Evolutionary conservation across 2,113 vertebrate genomes (phyloP).

Genomic region (Atractosteus spatula): DNA sequence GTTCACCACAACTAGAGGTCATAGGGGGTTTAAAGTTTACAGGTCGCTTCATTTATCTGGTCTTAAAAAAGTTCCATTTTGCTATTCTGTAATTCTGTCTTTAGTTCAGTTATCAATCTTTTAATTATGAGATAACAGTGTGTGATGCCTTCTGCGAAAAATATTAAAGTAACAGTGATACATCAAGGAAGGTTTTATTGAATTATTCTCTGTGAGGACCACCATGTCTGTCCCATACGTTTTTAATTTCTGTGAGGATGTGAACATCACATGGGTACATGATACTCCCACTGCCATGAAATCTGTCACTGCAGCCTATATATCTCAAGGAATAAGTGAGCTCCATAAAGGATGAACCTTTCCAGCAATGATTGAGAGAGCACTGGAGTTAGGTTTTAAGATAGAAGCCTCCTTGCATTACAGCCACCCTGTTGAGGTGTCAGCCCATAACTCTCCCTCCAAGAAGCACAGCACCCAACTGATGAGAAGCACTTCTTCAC

Average conservation of each 20-base stretch:
- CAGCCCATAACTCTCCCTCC: slow-evolving; percentile 43
- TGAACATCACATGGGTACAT: slow-evolving; percentile 73
- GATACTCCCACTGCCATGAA: slow-evolving; percentile 72
- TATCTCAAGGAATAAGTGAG: slow-evolving; percentile 49
- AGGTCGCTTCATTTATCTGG: slow-evolving; percentile 85
- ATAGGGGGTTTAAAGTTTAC: slow-evolving; percentile 81
- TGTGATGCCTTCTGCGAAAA: slow-evolving; percentile 63
- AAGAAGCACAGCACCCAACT: slow-evolving; percentile 31
- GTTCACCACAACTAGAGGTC: slow-evolving; percentile 88
- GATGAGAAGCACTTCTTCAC: slow-evolving; percentile 47
- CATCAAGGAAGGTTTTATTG: slow-evolving; percentile 64
- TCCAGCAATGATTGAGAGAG: slow-evolving; percentile 48
- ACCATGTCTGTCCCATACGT: slow-evolving; percentile 73
- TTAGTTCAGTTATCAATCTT: slow-evolving; percentile 72
- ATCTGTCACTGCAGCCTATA: slow-evolving; percentile 57
- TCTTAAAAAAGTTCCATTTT: slow-evolving; percentile 81
- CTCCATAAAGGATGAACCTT: slow-evolving; percentile 44
- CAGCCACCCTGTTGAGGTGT: slow-evolving; percentile 44
- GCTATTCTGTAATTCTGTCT: slow-evolving; percentile 67
- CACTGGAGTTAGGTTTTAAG: slow-evolving; percentile 39
- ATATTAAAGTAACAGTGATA: slow-evolving; percentile 71
- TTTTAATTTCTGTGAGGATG: slow-evolving; percentile 72
- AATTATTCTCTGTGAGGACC: slow-evolving; percentile 71
- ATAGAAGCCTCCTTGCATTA: slow-evolving; percentile 39
- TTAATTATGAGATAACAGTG: slow-evolving; percentile 16